Conservation (phyloP, 2,888 invertebrate genomes). For the Watsonalla cultraria region DNA sequence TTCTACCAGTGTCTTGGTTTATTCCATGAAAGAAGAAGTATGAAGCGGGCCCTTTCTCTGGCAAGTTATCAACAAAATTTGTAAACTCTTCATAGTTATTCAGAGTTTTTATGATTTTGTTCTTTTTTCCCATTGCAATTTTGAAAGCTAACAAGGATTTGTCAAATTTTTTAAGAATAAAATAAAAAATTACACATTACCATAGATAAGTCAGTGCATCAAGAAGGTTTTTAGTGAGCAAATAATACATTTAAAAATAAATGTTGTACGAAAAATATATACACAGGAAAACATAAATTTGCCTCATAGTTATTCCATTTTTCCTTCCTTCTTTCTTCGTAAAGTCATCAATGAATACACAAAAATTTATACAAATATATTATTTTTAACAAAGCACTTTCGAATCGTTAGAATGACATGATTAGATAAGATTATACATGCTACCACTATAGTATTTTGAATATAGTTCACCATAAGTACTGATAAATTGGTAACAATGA, state of each 20-base stretch:
- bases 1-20: conserved; percentile 81
- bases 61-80: conserved; percentile 36
- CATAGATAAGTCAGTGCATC: no score
- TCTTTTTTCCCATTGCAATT: conserved; percentile 8
- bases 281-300: no score
- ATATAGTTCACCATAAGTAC: not conserved
- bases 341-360: no score
- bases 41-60: conserved; percentile 36
- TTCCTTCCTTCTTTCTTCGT: no score
- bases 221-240: no score
- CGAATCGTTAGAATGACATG: not conserved
- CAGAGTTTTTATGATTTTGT: conserved; percentile 32
- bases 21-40: conserved; percentile 68
- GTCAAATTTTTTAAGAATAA: not conserved
- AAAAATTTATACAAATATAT: no score
- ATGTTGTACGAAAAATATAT: no score
- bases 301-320: no score
- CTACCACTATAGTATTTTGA: not conserved
- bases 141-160: not conserved
- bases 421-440: not conserved
- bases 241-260: no score
- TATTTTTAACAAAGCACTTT: no score
- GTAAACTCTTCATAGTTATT: conserved; percentile 48
- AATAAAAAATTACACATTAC: no score
- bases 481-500: not conserved